Conservation (phyloP, 2,888 invertebrate genomes). For the Athetis lepigone region DNA sequence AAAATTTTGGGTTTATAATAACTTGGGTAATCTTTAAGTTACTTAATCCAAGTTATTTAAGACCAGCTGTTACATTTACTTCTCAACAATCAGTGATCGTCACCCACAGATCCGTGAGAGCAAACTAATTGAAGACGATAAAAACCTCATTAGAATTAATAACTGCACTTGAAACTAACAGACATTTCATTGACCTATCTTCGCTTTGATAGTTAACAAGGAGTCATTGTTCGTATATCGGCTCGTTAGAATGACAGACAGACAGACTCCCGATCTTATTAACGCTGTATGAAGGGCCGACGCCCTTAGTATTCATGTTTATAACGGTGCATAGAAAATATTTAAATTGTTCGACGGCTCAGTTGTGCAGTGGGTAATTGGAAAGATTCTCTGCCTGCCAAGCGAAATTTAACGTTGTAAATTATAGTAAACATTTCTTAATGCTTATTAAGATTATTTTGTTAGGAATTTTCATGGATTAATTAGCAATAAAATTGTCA, state of each 20-base stretch:
- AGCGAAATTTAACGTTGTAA: no score
- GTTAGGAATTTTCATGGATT: no score
- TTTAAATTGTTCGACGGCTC: background rate
- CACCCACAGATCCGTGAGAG: constrained; percentile 14
- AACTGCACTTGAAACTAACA: constrained; percentile 48
- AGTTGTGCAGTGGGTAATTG: no score
- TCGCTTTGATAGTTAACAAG: constrained; percentile 35
- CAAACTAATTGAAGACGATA: constrained; percentile 44
- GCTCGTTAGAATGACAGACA: constrained; percentile 32
- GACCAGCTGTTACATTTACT: constrained; percentile 7
- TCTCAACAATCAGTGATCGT: background rate
- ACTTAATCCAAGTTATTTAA: no score
- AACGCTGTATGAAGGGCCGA: constrained; percentile 7
- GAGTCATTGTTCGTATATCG: constrained; percentile 46
- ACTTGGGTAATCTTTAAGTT: no score
- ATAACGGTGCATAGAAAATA: background rate
- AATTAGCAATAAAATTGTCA: no score
- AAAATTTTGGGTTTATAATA: no score
- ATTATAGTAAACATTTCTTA: no score
- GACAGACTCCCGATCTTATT: constrained; percentile 21
- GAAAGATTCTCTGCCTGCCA: no score
- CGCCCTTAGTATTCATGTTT: background rate
- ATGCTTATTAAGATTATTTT: no score
- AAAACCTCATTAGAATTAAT: constrained; percentile 46
- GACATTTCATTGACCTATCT: constrained; percentile 53